phyloP scores from a whole-genome alignment of 2,113 vertebrate genomes.

The Camelus bactrianus region DNA sequence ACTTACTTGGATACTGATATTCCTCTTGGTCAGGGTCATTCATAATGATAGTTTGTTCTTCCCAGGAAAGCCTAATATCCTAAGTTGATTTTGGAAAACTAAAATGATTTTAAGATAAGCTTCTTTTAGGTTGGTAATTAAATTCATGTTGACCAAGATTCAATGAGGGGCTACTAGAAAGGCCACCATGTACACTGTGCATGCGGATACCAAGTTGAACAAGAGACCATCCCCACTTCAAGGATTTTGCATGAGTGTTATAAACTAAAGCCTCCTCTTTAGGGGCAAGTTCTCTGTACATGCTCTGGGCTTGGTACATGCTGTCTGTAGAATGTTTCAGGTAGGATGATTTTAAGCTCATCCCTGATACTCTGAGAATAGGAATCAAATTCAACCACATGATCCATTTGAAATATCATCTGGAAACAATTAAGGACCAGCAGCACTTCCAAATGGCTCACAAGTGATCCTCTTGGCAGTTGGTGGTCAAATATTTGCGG shows the following conservation, averaged over 20 bases:
- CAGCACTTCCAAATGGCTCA: constrained; percentile 30
- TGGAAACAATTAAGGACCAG: constrained; percentile 45
- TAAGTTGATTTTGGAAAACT: not conserved
- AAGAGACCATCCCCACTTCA: not conserved
- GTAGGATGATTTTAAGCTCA: not conserved
- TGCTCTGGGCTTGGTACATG: not conserved
- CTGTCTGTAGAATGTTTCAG: not conserved
- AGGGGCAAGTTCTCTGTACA: not conserved
- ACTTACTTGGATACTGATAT: not conserved
- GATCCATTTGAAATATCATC: constrained; percentile 26
- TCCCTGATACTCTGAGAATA: not conserved
- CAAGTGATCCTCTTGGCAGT: not conserved
- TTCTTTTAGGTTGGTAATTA: not conserved
- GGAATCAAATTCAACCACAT: not conserved
- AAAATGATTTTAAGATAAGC: constrained; percentile 6
- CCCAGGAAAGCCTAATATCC: not conserved
- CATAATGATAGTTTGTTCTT: constrained; percentile 1
- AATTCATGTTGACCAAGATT: not conserved
- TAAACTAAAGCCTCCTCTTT: not conserved
- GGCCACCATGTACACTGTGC: too few species aligned
- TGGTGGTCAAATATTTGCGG: not conserved
- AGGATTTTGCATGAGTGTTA: not conserved
- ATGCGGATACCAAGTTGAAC: not conserved
- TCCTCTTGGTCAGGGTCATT: not conserved
- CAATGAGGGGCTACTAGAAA: not conserved